Evolutionary conservation across 2,888 invertebrate genomes (phyloP).

Genomic region (Silvanus unidentatus): DNA sequence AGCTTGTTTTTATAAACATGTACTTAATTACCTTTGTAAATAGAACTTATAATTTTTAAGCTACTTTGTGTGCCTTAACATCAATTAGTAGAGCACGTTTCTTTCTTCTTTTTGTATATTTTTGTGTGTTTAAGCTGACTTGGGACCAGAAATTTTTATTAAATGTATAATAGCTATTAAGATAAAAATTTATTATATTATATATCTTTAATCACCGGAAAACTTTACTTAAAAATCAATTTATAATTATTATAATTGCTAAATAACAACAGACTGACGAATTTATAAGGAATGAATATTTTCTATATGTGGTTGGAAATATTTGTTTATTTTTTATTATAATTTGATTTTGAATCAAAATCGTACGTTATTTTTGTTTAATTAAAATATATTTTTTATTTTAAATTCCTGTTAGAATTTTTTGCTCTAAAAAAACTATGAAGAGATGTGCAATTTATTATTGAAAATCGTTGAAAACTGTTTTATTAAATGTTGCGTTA

Average conservation of each 20-base stretch:
- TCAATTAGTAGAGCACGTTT: neutral
- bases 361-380: neutral
- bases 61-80: constrained; percentile 30
- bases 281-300: constrained; percentile 1
- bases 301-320: too few relatives aligned
- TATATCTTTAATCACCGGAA: neutral
- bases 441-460: too few relatives aligned
- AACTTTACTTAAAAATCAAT: too few relatives aligned
- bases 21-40: constrained; percentile 31
- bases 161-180: too few relatives aligned
- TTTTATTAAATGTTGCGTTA: too few relatives aligned
- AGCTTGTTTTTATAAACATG: constrained; percentile 15
- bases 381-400: neutral
- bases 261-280: constrained; percentile 13
- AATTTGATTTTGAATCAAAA: constrained; percentile 3
- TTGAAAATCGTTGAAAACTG: too few relatives aligned
- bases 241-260: constrained; percentile 11
- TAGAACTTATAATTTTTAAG: constrained; percentile 14
- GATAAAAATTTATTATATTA: too few relatives aligned
- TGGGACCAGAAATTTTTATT: constrained; percentile 4
- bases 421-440: too few relatives aligned
- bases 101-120: constrained; percentile 2
- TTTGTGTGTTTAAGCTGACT: constrained; percentile 6
- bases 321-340: too few relatives aligned
- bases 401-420: too few relatives aligned